Evolutionary conservation across 1,140 invertebrate species (phyloP), one percentile per base, ranked within the genome.

Genomic region (Rhynchophorus ferrugineus): DNA sequence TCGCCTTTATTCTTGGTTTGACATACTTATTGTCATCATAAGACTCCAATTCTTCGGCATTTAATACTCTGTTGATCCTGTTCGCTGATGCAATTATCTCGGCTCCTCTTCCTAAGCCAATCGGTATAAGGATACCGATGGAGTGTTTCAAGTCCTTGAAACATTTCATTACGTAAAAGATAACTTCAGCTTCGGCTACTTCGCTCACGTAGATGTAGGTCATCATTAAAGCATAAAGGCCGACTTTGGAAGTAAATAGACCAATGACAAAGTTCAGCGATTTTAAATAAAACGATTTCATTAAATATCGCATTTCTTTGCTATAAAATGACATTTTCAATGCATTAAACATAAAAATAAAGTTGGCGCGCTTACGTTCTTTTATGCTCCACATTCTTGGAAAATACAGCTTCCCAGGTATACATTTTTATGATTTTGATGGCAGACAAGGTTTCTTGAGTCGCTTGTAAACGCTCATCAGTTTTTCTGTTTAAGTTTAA

Each of bases 401-500:
- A 80, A 63, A 91, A 91, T 0, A 85, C 84, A 36, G 81, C 78
- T 64, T 91, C 87, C 89, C 89, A 92, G 0, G 84, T 81, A 62
- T 90, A 91, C 87, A 94, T 91, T 72, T 95, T 95, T 17, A 87
- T 91, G 1, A 83, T 81, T 55, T 84, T 82, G 17, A 87, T 85
- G 11, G 83, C 83, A 33, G 78, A 77, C 13, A 93, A 82, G 9
- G 91, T 84, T 65, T 93, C 90, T 64, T 87, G 90, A 75, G 91
- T 92, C 7, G 89, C 63, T 41, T 85, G 74, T 1, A 94, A 83
- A 8, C 91, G 70, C 59, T 89, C 78, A 71, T 95, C 91, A 0
- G 89, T 56, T 54, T 50, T 52, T 43, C 54, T 59, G 33, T 38
- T 49, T 1, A 61, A 41, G 18, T 54, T 43, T 2, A 49, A 37